Evolutionary conservation across 2,113 vertebrate genomes (phyloP).

Genomic region (Aleadryas rufinucha): DNA sequence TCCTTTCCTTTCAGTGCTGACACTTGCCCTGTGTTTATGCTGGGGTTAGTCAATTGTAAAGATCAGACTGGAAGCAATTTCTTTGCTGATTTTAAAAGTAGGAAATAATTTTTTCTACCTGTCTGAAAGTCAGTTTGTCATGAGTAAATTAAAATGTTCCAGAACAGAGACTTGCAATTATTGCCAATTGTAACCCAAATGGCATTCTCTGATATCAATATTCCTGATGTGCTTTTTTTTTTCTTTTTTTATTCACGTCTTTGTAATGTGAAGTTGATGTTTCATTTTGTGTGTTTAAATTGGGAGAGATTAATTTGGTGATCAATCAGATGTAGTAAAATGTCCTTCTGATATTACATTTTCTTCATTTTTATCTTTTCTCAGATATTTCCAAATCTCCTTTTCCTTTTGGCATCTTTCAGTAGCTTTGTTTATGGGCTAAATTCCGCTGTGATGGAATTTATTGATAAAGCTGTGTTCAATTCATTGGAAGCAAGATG

Average conservation of each 20-base stretch:
- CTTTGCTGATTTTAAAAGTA: not conserved
- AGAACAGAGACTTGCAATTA: not conserved
- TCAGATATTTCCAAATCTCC: not conserved
- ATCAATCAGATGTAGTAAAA: not conserved
- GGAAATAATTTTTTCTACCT: not conserved
- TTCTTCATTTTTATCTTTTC: not conserved
- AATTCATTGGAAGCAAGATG: not conserved
- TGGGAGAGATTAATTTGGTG: not conserved
- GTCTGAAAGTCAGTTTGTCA: not conserved
- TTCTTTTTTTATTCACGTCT: not conserved
- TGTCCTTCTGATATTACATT: not conserved
- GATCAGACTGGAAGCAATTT: not conserved
- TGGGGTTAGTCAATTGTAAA: not conserved
- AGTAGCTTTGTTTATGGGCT: not conserved
- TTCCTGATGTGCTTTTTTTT: not conserved
- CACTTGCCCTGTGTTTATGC: not conserved
- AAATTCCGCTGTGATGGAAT: not conserved
- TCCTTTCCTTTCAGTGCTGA: not conserved
- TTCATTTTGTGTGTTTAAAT: not conserved
- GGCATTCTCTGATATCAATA: not conserved
- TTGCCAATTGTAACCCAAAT: not conserved
- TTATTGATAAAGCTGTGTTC: not conserved
- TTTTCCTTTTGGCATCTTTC: not conserved
- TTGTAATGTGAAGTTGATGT: not conserved
- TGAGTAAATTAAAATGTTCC: slow-evolving; percentile 31